Base-by-base conservation (phyloP, 2,797 vertebrate species). In the Ptychobarbus kaznakovi region DNA sequence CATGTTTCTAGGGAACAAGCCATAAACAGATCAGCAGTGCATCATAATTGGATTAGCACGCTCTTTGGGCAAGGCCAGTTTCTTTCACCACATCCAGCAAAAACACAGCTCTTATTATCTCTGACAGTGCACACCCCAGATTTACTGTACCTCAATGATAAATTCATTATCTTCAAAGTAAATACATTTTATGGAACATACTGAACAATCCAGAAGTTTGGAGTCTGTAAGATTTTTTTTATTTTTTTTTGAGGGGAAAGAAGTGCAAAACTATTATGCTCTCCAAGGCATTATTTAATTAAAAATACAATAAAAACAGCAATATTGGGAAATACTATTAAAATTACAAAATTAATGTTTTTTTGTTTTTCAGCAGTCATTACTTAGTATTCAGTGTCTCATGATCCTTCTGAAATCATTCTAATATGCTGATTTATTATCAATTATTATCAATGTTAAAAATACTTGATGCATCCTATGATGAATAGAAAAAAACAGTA, bases 41-140 rank as follows among this genome's bases (percentile, higher is more conserved):
- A 4, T 75, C 28, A 49, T 84, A 89, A 90, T 81, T 86, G 81
- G 69, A 89, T 89, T 89, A 84, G 46, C 53, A 58, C 15, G 63
- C 69, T 89, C 61, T 79, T 70, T 63, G 70, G 75, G 65, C 66
- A 75, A 86, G 82, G 53, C 88, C 44, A 66, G 69, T 84, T 81
- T 88, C 81, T 58, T 72, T 86, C 77, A 56, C 63, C 63, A 80
- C 77, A 70, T 85, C 79, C 20, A 72, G 77, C 70, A 63, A 80
- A 86, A 83, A 80, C 65, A 56, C 56, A 40, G 13, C 78, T 81
- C 77, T 79, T 75, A 6, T 84, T 16, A 78, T 81, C 68, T 25
- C n/a, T n/a, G 22, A 46, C 25, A 1, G 16, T 38, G 66, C 32
- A 74, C 42, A 53, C 28, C 42, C 7, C 72, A 65, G 11, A 76